Evolutionary conservation across 2,888 invertebrate species (phyloP).

Genomic region (Polydrusus pterygomalis): DNA sequence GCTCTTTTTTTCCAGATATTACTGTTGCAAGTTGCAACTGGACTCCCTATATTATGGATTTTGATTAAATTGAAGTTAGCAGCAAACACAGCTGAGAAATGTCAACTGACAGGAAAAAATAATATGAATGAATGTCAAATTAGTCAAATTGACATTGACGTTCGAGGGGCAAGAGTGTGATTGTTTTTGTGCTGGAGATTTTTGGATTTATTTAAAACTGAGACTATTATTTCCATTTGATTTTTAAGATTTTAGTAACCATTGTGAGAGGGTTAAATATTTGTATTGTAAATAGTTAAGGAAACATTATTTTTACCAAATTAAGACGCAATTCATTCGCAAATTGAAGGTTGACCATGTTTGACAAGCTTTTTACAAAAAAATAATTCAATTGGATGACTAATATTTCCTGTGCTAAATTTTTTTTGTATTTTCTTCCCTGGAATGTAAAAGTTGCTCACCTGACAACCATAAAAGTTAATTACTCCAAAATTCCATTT

Average conservation of each 20-base stretch:
- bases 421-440: background rate
- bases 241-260: background rate
- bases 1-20: too few species aligned
- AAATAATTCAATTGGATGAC: conserved; percentile 1
- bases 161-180: background rate
- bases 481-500: background rate
- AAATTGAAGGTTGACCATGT: conserved; percentile 14
- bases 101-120: background rate
- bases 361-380: conserved; percentile 3
- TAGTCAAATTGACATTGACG: conserved; percentile 6
- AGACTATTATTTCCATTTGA: background rate
- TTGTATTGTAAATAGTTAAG: background rate
- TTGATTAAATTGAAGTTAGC: background rate
- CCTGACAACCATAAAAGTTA: background rate
- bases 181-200: conserved; percentile 9
- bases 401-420: conserved; percentile 4
- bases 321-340: conserved; percentile 4
- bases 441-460: background rate
- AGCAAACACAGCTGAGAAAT: background rate
- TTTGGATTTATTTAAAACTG: background rate
- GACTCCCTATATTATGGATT: background rate
- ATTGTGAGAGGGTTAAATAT: background rate
- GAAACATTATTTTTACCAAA: background rate
- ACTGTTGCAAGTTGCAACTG: conserved; percentile 6
- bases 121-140: background rate